These are phyloP conservation scores for Adelognathus sp. DNA, from an alignment of 2,888 invertebrate genomes.

Conservation along the genomic window DNA sequence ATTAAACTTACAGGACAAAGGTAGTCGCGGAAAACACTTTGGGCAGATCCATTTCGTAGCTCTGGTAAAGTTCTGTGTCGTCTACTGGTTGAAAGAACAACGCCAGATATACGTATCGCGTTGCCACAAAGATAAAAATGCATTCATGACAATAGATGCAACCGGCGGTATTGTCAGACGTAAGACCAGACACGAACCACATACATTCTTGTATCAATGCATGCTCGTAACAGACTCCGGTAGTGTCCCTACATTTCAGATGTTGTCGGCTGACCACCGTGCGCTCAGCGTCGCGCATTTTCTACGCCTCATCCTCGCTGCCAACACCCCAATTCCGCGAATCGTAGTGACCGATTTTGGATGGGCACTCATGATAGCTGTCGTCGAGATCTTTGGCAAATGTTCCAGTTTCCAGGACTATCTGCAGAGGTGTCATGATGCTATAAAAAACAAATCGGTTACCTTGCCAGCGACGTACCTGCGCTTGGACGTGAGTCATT, in stretches of 20 bases:
- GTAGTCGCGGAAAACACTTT: conserved; percentile 19
- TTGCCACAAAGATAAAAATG: conserved; percentile 18
- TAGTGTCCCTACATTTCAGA: conserved; percentile 43
- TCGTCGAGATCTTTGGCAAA: conserved; percentile 30
- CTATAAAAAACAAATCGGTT: not conserved
- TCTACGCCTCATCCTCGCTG: conserved; percentile 22
- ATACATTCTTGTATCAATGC: conserved; percentile 47
- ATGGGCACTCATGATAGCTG: conserved; percentile 39
- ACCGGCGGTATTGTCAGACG: conserved; percentile 40
- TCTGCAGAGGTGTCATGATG: conserved; percentile 27
- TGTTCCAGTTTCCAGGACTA: conserved; percentile 30
- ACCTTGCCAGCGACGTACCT: conserved; percentile 32
- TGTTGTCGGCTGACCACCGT: conserved; percentile 45
- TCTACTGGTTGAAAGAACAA: conserved; percentile 42
- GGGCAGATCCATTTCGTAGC: conserved; percentile 27
- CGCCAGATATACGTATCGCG: conserved; percentile 32
- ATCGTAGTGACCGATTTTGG: conserved; percentile 47
- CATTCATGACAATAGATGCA: conserved; percentile 34
- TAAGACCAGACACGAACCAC: not conserved
- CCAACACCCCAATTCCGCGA: conserved; percentile 11
- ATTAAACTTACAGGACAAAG: conserved; percentile 22
- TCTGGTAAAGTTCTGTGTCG: conserved; percentile 16
- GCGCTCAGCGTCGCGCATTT: conserved; percentile 28
- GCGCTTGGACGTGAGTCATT: conserved; percentile 18
- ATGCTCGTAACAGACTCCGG: conserved; percentile 40